phyloP scores from a whole-genome alignment of 2,797 vertebrate genomes.

The Darevskia nairensis region DNA sequence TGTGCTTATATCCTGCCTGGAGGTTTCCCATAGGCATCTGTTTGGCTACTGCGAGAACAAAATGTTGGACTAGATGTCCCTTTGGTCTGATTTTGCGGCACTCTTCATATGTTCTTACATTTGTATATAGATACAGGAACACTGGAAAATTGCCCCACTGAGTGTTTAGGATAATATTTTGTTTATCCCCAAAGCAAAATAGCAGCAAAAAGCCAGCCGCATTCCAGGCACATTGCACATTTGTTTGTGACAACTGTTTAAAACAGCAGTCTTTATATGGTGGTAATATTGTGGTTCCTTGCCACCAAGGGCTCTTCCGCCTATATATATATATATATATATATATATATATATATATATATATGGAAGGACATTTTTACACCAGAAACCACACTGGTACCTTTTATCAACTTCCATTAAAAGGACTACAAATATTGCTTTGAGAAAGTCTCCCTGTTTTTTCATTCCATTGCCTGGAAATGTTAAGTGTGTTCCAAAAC shows the following conservation, averaged over 20 bases:
- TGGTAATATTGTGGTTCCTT: not conserved
- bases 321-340: not conserved
- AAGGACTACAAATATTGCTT: not conserved
- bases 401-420: not conserved
- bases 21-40: too few relatives aligned
- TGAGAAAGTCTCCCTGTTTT: not conserved
- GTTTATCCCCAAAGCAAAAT: not conserved
- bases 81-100: too few relatives aligned
- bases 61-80: too few relatives aligned
- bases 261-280: not conserved
- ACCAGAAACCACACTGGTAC: not conserved
- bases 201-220: not conserved
- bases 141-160: accelerated
- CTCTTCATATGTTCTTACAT: too few relatives aligned
- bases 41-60: too few relatives aligned
- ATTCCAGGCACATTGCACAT: not conserved
- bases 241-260: not conserved
- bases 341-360: not conserved
- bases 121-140: not conserved
- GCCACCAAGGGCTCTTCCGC: not conserved
- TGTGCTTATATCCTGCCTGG: too few relatives aligned
- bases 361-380: not conserved
- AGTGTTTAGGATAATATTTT: not conserved
- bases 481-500: not conserved
- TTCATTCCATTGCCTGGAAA: not conserved